phyloP scores from a whole-genome alignment of 2,888 invertebrate species.

The Ophioninae sp. region DNA sequence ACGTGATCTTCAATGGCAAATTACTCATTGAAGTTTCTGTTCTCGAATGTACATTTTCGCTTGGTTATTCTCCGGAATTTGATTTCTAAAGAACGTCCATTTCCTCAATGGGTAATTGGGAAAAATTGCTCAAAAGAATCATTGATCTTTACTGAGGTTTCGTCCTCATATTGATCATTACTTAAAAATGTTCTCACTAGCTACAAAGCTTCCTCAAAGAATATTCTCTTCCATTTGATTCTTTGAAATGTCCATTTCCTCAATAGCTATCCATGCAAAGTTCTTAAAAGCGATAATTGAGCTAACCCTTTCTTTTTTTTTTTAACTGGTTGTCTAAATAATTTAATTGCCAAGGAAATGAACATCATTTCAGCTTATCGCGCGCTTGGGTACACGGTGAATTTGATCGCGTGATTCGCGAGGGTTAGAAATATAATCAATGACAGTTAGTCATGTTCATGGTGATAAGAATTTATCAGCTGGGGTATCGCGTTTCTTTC shows the following conservation, averaged over 20 bases:
- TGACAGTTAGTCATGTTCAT: conserved; percentile 16
- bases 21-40: too few relatives aligned
- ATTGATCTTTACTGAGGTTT: background rate
- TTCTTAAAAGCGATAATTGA: background rate
- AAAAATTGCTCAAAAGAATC: background rate
- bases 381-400: conserved; percentile 1
- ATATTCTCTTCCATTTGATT: background rate
- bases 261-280: background rate
- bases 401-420: background rate
- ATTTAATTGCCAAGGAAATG: background rate
- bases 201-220: too few relatives aligned
- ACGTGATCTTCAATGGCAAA: too few relatives aligned
- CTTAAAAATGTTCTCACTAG: background rate
- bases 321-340: background rate
- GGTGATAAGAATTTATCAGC: conserved; percentile 11
- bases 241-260: background rate
- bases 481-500: conserved; percentile 3
- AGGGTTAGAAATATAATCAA: conserved; percentile 4
- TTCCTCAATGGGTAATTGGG: background rate
- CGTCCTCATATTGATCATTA: background rate
- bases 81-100: background rate
- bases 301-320: background rate
- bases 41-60: too few relatives aligned
- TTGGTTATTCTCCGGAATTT: too few relatives aligned
- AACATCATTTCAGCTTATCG: background rate